These are phyloP conservation scores for Rhabdomys dilectus DNA, from an alignment of 2,113 vertebrate genomes.

Conservation along the genomic window DNA sequence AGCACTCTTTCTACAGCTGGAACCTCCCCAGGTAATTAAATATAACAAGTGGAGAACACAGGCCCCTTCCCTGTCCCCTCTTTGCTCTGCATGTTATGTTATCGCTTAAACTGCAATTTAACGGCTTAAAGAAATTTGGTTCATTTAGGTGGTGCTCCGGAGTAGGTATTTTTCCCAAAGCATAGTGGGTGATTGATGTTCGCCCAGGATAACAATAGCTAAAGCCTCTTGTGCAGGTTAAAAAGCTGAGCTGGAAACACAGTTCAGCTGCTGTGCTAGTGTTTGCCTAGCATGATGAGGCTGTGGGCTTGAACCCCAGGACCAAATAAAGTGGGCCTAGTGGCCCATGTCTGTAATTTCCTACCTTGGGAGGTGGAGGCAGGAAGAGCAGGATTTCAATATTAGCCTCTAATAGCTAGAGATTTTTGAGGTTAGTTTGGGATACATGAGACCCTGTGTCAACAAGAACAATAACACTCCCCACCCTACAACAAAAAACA, in stretches of 20 bases:
- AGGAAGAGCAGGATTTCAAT: not conserved
- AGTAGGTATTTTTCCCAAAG: not conserved
- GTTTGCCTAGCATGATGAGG: not conserved
- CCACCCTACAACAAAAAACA: not conserved
- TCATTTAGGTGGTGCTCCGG: not conserved
- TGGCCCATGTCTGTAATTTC: not conserved
- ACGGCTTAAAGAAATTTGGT: not conserved
- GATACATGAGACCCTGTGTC: not conserved
- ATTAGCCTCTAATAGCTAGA: not conserved
- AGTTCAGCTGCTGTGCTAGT: not conserved
- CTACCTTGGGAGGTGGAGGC: not conserved
- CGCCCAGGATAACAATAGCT: not conserved
- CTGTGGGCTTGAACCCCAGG: not conserved
- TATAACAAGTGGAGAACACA: not conserved
- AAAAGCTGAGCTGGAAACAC: not conserved
- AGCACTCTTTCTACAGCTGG: not conserved
- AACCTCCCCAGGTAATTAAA: conserved; percentile 30
- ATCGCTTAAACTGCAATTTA: not conserved
- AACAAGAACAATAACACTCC: not conserved
- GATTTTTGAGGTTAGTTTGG: not conserved
- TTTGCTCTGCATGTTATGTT: not conserved
- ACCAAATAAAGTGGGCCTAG: not conserved
- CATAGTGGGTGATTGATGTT: not conserved
- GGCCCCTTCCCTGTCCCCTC: not conserved
- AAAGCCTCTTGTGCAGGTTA: not conserved